Percentiles rank a stretch among this genome's conserved stretches.
Evolutionary conservation across 2,113 vertebrate genomes (phyloP).

Genomic region (Mesoclemmys tuberculata): DNA sequence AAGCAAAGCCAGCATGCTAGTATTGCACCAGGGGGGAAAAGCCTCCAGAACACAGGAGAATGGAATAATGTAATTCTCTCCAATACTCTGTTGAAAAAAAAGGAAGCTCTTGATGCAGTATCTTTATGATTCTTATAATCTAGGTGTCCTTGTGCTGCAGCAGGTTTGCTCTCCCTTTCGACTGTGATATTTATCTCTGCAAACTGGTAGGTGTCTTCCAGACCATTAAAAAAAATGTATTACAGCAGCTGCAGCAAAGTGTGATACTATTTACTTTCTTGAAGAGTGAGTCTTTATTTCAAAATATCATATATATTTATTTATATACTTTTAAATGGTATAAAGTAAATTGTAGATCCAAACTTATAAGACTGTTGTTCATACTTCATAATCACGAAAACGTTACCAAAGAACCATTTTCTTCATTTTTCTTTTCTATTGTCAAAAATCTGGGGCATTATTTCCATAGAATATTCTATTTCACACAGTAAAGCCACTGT

Average conservation of each 20-base stretch:
- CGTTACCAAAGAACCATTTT: conserved; percentile 66
- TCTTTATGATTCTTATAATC: conserved; percentile 41
- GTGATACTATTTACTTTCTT: conserved; percentile 78
- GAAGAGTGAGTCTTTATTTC: conserved; percentile 79
- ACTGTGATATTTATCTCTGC: conserved; percentile 54
- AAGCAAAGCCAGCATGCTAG: conserved; percentile 87
- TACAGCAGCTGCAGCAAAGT: conserved; percentile 74
- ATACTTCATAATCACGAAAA: conserved; percentile 62
- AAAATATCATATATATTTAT: conserved; percentile 83
- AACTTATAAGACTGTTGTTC: conserved; percentile 62
- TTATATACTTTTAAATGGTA: conserved; percentile 78
- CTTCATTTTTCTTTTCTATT: conserved; percentile 57
- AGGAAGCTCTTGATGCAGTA: conserved; percentile 69
- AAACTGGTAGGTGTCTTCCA: conserved; percentile 67
- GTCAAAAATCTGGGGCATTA: conserved; percentile 58
- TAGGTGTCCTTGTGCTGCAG: conserved; percentile 65
- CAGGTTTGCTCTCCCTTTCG: conserved; percentile 55
- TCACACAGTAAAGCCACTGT: conserved; percentile 74
- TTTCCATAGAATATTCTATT: conserved; percentile 57
- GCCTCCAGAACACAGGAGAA: conserved; percentile 77
- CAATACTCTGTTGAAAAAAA: conserved; percentile 58
- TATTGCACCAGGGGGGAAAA: conserved; percentile 80
- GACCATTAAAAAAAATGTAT: conserved; percentile 45
- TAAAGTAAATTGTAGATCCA: conserved; percentile 82
- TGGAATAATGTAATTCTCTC: conserved; percentile 71